Conservation (phyloP, 2,888 invertebrate genomes). For the Tenodera sinensis region DNA sequence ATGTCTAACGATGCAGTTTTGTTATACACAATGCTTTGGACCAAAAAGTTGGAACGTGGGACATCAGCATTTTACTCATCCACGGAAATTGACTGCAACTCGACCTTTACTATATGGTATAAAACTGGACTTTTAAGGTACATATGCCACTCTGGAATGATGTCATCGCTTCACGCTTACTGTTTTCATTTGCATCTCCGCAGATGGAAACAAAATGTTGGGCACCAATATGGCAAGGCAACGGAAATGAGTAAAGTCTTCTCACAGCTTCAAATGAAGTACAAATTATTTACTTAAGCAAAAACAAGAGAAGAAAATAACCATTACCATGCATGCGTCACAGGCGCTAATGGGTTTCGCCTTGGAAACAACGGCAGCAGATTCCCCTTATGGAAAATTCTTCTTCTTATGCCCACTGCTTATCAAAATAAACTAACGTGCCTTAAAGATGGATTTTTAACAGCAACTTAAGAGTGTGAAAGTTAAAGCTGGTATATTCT, state of each 20-base stretch:
- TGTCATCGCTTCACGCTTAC: too few species aligned
- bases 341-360: neutral
- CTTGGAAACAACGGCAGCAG: neutral
- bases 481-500: neutral
- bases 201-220: neutral
- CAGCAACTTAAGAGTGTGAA: neutral
- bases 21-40: too few species aligned
- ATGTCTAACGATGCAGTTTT: too few species aligned
- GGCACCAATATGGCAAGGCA: neutral
- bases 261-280: neutral
- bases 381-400: neutral
- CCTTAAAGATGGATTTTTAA: neutral
- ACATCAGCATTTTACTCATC: too few species aligned
- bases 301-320: neutral
- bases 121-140: too few species aligned
- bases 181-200: too few species aligned
- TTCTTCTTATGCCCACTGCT: neutral
- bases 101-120: too few species aligned
- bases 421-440: neutral
- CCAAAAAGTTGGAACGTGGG: too few species aligned
- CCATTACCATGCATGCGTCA: neutral
- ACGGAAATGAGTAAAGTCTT: neutral
- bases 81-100: too few species aligned
- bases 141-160: too few species aligned
- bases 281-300: neutral